A percentile compares a stretch with the other conserved stretches of the same genome.
Evolutionary conservation across 1,140 invertebrate species (phyloP).

Genomic region (Lordiphosa clarofinis): DNA sequence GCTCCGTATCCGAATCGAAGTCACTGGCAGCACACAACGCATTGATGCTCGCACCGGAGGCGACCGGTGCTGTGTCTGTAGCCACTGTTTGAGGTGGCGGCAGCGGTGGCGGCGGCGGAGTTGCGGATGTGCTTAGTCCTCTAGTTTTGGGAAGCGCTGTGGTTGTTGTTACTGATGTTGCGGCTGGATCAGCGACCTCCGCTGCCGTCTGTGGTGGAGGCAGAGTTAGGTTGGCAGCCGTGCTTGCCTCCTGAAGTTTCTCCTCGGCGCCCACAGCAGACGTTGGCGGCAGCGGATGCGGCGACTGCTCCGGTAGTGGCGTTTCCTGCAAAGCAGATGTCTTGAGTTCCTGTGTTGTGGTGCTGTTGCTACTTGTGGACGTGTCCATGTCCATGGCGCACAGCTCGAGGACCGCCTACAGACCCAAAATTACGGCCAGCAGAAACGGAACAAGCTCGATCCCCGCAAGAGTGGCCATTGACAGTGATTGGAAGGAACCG

Average conservation of each 20-base stretch:
- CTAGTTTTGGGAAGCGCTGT: slow-evolving; percentile 7
- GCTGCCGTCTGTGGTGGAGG: slow-evolving; percentile 1
- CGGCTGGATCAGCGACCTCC: slow-evolving; percentile 11
- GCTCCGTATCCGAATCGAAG: slow-evolving; percentile 74
- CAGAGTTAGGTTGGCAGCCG: neutral
- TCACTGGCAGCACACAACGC: slow-evolving; percentile 41
- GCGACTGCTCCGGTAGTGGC: slow-evolving; percentile 9
- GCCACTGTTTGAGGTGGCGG: slow-evolving; percentile 2
- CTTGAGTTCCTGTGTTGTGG: slow-evolving; percentile 24
- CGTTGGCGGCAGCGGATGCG: slow-evolving; percentile 1
- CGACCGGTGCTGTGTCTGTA: neutral
- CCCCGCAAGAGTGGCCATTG: slow-evolving; percentile 11
- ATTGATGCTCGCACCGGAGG: slow-evolving; percentile 17
- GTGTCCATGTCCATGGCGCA: slow-evolving; percentile 47
- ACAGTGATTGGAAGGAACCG: slow-evolving; percentile 1
- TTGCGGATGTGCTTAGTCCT: slow-evolving; percentile 7
- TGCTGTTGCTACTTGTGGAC: slow-evolving; percentile 22
- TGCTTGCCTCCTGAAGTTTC: too few species aligned
- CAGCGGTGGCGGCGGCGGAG: slow-evolving; percentile 17
- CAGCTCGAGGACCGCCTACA: slow-evolving; percentile 17
- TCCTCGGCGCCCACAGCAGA: slow-evolving; percentile 6
- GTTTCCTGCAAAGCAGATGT: slow-evolving; percentile 18
- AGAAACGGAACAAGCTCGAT: slow-evolving; percentile 17
- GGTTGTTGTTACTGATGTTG: slow-evolving; percentile 1
- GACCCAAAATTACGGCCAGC: slow-evolving; percentile 14